Conservation (phyloP, 2,888 invertebrate genomes). For the Plusia festucae region DNA sequence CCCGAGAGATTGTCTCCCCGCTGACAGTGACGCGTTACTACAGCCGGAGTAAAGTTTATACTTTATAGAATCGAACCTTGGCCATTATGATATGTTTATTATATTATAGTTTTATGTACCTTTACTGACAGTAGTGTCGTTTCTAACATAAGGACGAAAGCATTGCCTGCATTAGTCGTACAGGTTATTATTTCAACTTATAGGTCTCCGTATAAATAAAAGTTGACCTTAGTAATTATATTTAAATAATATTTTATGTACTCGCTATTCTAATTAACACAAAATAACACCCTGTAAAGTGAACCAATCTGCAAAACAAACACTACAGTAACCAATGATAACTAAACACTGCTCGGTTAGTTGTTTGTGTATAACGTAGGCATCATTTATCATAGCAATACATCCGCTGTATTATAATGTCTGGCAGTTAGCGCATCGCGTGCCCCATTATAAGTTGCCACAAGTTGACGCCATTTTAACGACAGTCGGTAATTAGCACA, state of each 20-base stretch:
- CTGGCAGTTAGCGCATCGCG: background rate
- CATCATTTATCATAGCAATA: background rate
- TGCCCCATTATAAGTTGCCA: constrained; percentile 21
- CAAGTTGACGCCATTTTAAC: constrained; percentile 18
- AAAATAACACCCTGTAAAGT: too few relatives aligned
- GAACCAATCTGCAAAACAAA: too few relatives aligned
- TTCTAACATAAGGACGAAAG: too few relatives aligned
- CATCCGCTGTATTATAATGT: background rate
- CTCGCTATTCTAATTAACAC: too few relatives aligned
- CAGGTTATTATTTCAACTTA: too few relatives aligned
- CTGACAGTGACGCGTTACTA: background rate
- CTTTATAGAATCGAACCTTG: background rate
- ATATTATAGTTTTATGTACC: too few relatives aligned
- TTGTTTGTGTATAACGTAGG: background rate
- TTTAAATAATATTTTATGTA: too few relatives aligned
- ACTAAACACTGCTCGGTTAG: background rate
- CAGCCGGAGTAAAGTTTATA: background rate
- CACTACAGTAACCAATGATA: background rate
- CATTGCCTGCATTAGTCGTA: too few relatives aligned
- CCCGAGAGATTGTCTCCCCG: constrained; percentile 2
- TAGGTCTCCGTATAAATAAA: too few relatives aligned
- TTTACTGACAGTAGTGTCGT: too few relatives aligned
- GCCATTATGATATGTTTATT: background rate
- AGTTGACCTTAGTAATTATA: too few relatives aligned
- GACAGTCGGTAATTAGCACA: constrained; percentile 19